phyloP scores from a whole-genome alignment of 37 sponge, comb jelly and placozoan genomes.

The Agelas oroides region DNA sequence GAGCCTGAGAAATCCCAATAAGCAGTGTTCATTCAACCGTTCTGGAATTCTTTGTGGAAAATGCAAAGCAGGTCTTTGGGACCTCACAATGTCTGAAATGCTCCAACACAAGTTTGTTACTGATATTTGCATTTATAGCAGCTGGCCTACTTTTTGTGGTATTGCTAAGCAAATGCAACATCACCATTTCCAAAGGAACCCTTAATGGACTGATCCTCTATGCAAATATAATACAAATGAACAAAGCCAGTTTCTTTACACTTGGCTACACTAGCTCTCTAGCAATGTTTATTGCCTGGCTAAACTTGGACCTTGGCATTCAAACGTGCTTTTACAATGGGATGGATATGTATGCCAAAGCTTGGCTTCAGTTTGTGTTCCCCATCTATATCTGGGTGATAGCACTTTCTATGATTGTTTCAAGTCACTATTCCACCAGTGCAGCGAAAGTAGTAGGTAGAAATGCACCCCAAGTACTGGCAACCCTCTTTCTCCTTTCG shows the following conservation, averaged over 20 bases:
- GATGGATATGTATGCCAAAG: not conserved
- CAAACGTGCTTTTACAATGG: not conserved
- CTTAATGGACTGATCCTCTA: not conserved
- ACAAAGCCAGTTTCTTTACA: not conserved
- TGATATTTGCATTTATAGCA: not conserved
- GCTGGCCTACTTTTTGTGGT: not conserved
- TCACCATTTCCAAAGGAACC: not conserved
- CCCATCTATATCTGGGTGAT: not conserved
- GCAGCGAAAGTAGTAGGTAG: not conserved
- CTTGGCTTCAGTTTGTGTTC: constrained; percentile 1
- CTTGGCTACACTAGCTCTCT: not conserved
- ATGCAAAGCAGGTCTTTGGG: not conserved
- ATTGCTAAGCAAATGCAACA: not conserved
- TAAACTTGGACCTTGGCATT: not conserved
- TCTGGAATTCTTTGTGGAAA: not conserved
- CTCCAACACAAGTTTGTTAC: not conserved
- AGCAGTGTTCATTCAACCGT: not conserved
- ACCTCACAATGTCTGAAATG: not conserved
- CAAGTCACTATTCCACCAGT: not conserved
- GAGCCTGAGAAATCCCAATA: not conserved
- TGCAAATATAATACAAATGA: not conserved
- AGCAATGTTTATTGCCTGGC: not conserved
- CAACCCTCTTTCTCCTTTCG: not conserved
- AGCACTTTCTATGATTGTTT: not conserved
- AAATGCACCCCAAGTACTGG: not conserved